These are phyloP conservation scores for Carollia perspicillata DNA, from an alignment of 2,113 vertebrate genomes.

Conservation along the genomic window DNA sequence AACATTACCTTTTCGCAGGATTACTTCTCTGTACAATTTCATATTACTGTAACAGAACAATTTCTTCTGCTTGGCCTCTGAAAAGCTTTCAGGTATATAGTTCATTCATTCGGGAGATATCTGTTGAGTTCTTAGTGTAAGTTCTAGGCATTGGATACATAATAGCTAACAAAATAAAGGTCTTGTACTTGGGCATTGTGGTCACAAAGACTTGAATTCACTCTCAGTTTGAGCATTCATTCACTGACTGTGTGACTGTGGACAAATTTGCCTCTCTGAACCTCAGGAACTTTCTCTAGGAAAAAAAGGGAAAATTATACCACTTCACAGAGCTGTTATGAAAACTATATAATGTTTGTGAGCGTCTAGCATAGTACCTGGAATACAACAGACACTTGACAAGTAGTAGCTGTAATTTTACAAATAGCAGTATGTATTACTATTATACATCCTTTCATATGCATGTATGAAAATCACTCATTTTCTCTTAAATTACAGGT, in stretches of 20 bases:
- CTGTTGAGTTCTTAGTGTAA: not conserved
- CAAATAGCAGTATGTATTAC: not conserved
- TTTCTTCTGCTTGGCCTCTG: not conserved
- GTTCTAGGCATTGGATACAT: not conserved
- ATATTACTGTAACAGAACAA: slow-evolving; percentile 39
- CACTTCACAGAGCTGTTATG: not conserved
- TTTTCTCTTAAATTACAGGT: slow-evolving; percentile 74
- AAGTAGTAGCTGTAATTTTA: slow-evolving; percentile 11
- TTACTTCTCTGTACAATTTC: slow-evolving; percentile 64
- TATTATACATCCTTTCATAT: slow-evolving; percentile 65
- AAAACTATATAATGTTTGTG: not conserved
- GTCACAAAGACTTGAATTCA: slow-evolving; percentile 5
- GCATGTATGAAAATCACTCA: slow-evolving; percentile 64
- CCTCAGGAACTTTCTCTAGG: not conserved
- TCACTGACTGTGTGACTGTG: not conserved
- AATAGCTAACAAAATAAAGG: slow-evolving; percentile 52
- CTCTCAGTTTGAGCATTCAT: not conserved
- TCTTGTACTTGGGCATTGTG: not conserved
- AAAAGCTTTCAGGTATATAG: not conserved
- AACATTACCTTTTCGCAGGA: slow-evolving; percentile 29
- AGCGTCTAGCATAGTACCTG: not conserved
- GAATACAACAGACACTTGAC: not conserved
- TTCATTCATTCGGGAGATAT: not conserved
- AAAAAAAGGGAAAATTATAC: not conserved
- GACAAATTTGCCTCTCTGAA: not conserved